Conservation (phyloP, 2,797 vertebrate species). For the Myotis planiceps region DNA sequence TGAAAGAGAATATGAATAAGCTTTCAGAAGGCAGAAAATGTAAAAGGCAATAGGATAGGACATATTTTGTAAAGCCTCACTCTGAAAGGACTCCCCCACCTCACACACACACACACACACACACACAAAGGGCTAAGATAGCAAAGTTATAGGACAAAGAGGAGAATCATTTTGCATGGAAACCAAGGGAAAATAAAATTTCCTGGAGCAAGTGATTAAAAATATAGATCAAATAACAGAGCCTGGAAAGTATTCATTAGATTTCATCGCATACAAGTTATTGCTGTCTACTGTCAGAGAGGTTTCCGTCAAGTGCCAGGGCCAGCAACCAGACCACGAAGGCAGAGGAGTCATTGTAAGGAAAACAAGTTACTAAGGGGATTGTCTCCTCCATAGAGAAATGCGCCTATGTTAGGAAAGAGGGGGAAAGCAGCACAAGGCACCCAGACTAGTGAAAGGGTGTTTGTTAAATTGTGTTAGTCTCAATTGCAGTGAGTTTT, state of each 20-base stretch:
- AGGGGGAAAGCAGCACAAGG: neutral
- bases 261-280: slow-evolving; percentile 25
- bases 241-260: neutral
- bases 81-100: neutral
- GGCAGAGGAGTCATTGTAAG: neutral
- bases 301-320: neutral
- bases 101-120: neutral
- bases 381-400: neutral
- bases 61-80: neutral
- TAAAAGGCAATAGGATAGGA: neutral
- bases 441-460: neutral
- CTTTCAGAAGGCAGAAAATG: neutral
- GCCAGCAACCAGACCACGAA: neutral
- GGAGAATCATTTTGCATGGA: neutral
- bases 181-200: slow-evolving; percentile 41
- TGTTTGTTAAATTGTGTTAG: neutral
- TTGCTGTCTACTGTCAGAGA: neutral
- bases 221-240: slow-evolving; percentile 43
- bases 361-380: neutral
- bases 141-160: neutral
- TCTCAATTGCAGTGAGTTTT: slow-evolving; percentile 32
- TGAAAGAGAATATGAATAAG: neutral
- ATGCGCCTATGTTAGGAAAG: neutral
- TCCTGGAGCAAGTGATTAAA: slow-evolving; percentile 42
- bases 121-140: neutral